Percentiles rank a stretch among this genome's conserved stretches.
phyloP scores from a whole-genome alignment of 1,140 invertebrate genomes.

The Scaptomyza graminum region DNA sequence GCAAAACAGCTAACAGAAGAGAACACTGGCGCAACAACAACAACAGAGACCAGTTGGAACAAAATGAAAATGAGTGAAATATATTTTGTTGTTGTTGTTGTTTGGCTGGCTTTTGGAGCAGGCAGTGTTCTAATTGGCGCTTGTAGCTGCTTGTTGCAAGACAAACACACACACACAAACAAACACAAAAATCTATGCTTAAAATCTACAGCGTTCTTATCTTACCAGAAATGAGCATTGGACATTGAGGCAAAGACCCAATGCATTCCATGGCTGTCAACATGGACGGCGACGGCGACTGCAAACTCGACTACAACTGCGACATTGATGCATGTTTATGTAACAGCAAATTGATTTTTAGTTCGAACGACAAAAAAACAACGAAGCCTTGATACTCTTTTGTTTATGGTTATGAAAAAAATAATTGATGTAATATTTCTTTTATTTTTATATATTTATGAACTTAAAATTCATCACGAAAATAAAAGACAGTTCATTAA shows the following conservation, averaged over 20 bases:
- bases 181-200: slow-evolving; percentile 51
- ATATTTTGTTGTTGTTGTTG: slow-evolving; percentile 49
- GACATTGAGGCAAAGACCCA: slow-evolving; percentile 32
- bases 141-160: slow-evolving; percentile 64
- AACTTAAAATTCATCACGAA: too few relatives aligned
- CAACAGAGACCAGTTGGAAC: slow-evolving; percentile 48
- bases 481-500: too few relatives aligned
- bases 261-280: slow-evolving; percentile 66
- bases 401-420: too few relatives aligned
- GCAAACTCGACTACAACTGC: background rate
- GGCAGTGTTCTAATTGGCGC: slow-evolving; percentile 74
- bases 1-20: slow-evolving; percentile 26
- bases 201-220: slow-evolving; percentile 67
- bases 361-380: background rate
- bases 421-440: too few relatives aligned
- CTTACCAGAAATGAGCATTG: slow-evolving; percentile 75
- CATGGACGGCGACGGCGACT: slow-evolving; percentile 12
- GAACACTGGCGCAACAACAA: slow-evolving; percentile 36
- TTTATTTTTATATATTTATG: too few relatives aligned
- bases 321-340: slow-evolving; percentile 78
- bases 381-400: background rate
- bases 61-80: slow-evolving; percentile 78
- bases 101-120: background rate
- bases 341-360: slow-evolving; percentile 77
- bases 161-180: slow-evolving; percentile 18